Evolutionary conservation across 1,140 invertebrate species (phyloP).

Genomic region (Goniozus legneri): DNA sequence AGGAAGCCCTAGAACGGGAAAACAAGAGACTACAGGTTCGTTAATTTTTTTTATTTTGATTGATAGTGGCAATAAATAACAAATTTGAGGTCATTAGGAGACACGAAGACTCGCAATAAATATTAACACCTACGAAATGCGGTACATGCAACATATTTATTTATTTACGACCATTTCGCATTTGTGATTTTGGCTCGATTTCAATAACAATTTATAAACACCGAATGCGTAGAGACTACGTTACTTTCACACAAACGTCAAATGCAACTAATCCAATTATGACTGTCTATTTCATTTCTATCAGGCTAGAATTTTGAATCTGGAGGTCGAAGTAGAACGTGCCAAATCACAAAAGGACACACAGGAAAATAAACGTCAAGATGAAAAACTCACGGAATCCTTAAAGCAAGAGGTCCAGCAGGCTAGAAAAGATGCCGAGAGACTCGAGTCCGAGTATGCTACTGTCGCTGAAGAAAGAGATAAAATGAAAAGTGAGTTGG

Average conservation of each 20-base stretch:
- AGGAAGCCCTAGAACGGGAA: constrained; percentile 79
- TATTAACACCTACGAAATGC: no score
- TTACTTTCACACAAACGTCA: no score
- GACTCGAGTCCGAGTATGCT: constrained; percentile 75
- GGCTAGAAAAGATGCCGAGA: constrained; percentile 72
- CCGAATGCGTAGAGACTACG: no score
- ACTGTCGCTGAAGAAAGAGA: constrained; percentile 72
- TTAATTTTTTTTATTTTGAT: background rate
- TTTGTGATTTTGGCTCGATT: no score
- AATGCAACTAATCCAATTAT: no score
- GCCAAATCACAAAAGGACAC: constrained; percentile 56
- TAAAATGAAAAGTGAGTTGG: constrained; percentile 69
- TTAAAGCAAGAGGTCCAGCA: constrained; percentile 74
- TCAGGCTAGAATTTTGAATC: constrained; percentile 69
- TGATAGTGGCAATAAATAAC: no score
- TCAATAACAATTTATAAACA: no score
- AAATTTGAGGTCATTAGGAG: no score
- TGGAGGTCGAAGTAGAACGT: constrained; percentile 73
- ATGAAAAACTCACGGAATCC: constrained; percentile 54
- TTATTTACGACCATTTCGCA: no score
- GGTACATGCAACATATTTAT: no score
- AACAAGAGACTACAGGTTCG: constrained; percentile 72
- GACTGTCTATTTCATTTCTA: constrained; percentile 5
- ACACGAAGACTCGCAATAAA: no score
- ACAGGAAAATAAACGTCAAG: constrained; percentile 58